These are phyloP conservation scores for Flabesymbios commensalis DNA, from an alignment of 2,888 invertebrate genomes.

Conservation along the genomic window DNA sequence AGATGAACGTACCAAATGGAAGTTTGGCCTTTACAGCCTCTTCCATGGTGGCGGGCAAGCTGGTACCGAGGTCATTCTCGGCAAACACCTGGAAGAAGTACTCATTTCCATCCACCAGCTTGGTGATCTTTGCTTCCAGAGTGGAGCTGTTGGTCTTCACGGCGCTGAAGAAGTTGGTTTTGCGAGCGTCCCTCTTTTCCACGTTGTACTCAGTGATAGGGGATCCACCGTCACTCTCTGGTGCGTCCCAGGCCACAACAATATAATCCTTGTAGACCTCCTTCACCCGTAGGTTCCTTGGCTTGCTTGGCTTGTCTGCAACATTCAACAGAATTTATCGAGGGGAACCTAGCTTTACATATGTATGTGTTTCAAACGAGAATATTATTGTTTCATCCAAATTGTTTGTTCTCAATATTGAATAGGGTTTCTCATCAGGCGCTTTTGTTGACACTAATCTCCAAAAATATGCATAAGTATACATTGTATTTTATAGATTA, in stretches of 20 bases:
- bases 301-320: slow-evolving; percentile 53
- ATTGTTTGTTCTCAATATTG: too few species aligned
- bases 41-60: slow-evolving; percentile 45
- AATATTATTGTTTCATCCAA: too few species aligned
- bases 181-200: slow-evolving; percentile 49
- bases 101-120: slow-evolving; percentile 52
- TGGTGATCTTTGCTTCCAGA: slow-evolving; percentile 36
- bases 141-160: slow-evolving; percentile 36
- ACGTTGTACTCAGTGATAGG: slow-evolving; percentile 54
- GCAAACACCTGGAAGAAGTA: slow-evolving; percentile 59
- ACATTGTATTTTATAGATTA: too few species aligned
- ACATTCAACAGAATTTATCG: too few species aligned
- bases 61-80: slow-evolving; percentile 55
- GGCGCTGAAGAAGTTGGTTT: slow-evolving; percentile 41
- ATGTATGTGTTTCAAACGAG: too few species aligned
- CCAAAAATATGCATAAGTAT: too few species aligned
- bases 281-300: slow-evolving; percentile 42
- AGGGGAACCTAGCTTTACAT: too few species aligned
- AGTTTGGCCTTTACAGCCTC: slow-evolving; percentile 32
- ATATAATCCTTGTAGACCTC: slow-evolving; percentile 46
- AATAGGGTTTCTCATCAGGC: too few species aligned
- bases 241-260: slow-evolving; percentile 61
- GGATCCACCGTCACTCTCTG: slow-evolving; percentile 59
- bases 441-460: too few species aligned
- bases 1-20: slow-evolving; percentile 64